Base-by-base conservation (phyloP, 2,888 invertebrate genomes). In the Ptilodon capucinus region DNA sequence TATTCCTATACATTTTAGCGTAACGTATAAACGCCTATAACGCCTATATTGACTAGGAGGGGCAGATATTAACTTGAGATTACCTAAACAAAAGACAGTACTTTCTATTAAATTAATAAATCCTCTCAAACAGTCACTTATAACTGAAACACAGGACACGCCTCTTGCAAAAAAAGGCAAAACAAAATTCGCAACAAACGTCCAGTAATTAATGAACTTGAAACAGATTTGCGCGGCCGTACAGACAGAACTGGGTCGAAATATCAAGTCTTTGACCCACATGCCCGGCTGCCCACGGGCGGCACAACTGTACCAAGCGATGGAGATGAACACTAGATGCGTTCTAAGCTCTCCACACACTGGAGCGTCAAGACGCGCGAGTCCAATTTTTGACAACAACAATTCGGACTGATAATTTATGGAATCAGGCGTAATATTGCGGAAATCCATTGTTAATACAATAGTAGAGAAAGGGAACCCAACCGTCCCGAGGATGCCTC, bases 251-350 rank as follows among this genome's bases (percentile, higher is more conserved):
- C 47, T 60, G 48, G 51, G 64, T 51, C 43, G 34, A 55, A 50
- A 53, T 56, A 55, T 46, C 39, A 46, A 57, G 54, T 41, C 35
- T 52, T 44, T 51, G 57, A 46, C 57, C 60, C 39, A 64, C 40
- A 60, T 60, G 28, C 35, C 35, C 34, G 32, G 46, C 47, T 36
- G 51, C 47, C 48, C 39, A 50, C 36, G 35, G n/a, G 36, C 45
- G 42, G 35, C 51, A 51, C 34, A 35, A 17, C 32, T 32, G 28
- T 23, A n/a, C n/a, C n/a, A 45, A 54, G 16, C 44, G 49, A 23
- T 63, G 7, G 17, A 56, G 35, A 46, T 50, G 44, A 51, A 51
- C 40, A 40, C 44, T 47, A 36, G 38, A 23, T 17, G 32, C 14
- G 28, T 48, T 28, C 35, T 30, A 21, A 16, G n/a, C n/a, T n/a